Evolutionary conservation across 2,888 invertebrate genomes (phyloP), one percentile per base, ranked within the genome.

Genomic region (Gastracanthus pulcherrimus): DNA sequence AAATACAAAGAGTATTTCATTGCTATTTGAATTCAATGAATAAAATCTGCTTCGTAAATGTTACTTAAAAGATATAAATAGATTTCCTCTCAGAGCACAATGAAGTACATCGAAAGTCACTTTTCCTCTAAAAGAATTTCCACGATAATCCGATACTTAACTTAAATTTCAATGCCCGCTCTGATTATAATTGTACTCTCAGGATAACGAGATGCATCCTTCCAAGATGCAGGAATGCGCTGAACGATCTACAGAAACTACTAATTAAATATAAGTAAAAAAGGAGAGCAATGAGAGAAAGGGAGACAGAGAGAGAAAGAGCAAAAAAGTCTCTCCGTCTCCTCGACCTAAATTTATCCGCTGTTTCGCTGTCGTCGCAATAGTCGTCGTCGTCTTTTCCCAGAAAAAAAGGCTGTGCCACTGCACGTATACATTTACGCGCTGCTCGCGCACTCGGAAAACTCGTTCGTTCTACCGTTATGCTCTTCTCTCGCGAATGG

Each of bases 271-370:
- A 23, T 29, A 64, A 70, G 66, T 58, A n/a, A 34, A 51, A 26
- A 69, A 69, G 60, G n/a, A n/a, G n/a, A n/a, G n/a, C n/a, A n/a
- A n/a, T n/a, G n/a, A 13, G 31, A n/a, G 41, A 45, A 41, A 58
- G 36, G 71, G 67, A 38, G 16, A 62, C 26, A 2, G 3, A 60
- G n/a, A 55, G 26, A 29, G 36, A 45, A 26, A 23, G 58, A 64
- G 64, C 4, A 48, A 11, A 16, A 13, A 19, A 9, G n/a, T 11
- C 29, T 36, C 75, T 34, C 60, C 76, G 19, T 36, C 75, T 34
- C 60, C 76, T 71, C 80, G 76, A 81, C 76, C 81, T 81, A 76
- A 75, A 81, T 81, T 76, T 55, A 55, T 23, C 45, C 66, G 26
- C 19, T 34, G 45, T 62, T 62, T 19, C 41, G 71, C 51, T 45